These are phyloP conservation scores for Podilymbus podiceps DNA, from an alignment of 2,113 vertebrate genomes.

Conservation along the genomic window DNA sequence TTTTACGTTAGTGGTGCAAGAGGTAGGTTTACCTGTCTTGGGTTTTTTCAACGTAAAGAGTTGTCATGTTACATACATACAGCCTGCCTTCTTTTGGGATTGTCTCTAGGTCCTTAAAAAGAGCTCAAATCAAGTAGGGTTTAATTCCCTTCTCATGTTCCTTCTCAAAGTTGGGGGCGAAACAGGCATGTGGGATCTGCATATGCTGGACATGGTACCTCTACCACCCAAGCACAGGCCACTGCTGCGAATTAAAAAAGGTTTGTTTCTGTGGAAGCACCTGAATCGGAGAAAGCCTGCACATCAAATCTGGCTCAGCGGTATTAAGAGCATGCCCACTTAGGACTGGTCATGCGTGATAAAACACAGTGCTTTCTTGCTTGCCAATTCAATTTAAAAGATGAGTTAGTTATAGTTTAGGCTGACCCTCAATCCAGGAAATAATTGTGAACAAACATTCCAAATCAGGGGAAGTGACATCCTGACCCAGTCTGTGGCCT, in stretches of 20 bases:
- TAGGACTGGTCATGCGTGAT: neutral
- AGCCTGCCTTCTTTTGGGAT: neutral
- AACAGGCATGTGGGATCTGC: neutral
- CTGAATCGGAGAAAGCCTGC: neutral
- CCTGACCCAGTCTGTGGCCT: neutral
- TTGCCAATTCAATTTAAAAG: conserved; percentile 12
- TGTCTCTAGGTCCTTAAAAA: neutral
- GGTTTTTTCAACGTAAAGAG: neutral
- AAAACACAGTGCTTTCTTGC: neutral
- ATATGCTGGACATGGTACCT: neutral
- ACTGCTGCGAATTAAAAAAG: neutral
- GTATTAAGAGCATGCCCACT: neutral
- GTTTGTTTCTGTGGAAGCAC: neutral
- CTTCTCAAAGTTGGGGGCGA: neutral
- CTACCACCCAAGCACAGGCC: neutral
- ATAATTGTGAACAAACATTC: conserved; percentile 12
- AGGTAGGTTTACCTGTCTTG: neutral
- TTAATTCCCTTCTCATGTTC: neutral
- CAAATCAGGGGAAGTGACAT: conserved; percentile 14
- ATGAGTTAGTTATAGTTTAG: neutral
- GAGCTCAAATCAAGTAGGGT: neutral
- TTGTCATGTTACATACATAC: neutral
- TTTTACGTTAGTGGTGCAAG: neutral
- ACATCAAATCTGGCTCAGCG: neutral
- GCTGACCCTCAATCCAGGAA: conserved; percentile 7